Evolutionary conservation across 2,797 vertebrate genomes (phyloP).

Genomic region (Danio aesculapii): DNA sequence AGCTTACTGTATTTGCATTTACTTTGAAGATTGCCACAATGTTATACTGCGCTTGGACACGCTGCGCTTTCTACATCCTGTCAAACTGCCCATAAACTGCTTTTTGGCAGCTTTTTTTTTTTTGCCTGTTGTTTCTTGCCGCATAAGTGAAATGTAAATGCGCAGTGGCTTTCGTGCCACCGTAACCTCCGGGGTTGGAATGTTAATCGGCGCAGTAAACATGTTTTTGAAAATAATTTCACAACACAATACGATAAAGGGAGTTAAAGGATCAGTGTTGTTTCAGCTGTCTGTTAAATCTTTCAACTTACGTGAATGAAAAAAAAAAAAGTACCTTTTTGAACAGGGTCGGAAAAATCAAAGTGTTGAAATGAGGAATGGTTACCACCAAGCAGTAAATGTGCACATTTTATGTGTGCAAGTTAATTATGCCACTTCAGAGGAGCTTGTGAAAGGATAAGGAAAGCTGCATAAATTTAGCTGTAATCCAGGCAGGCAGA

Average conservation of each 20-base stretch:
- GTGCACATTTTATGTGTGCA: constrained; percentile 98
- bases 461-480: constrained; percentile 99
- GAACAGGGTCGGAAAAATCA: constrained; percentile 87
- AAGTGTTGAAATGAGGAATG: constrained; percentile 93
- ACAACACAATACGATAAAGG: constrained; percentile 63
- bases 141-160: constrained; percentile 25
- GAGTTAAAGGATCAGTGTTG: constrained; percentile 65
- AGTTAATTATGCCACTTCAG: constrained; percentile 99
- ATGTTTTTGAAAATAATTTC: constrained; percentile 60
- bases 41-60: constrained; percentile 64
- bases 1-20: constrained; percentile 75
- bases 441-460: constrained; percentile 99
- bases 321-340: constrained; percentile 87
- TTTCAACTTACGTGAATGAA: constrained; percentile 76
- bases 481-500: constrained; percentile 99
- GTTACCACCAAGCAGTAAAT: constrained; percentile 98
- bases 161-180: not conserved
- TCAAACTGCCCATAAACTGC: constrained; percentile 20
- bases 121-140: constrained; percentile 27
- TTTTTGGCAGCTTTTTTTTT: not conserved
- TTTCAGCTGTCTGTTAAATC: constrained; percentile 79
- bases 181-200: constrained; percentile 31
- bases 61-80: constrained; percentile 45
- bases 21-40: constrained; percentile 75
- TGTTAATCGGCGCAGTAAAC: constrained; percentile 53